phyloP scores from a whole-genome alignment of 2,888 invertebrate species.

The Diploptera punctata region DNA sequence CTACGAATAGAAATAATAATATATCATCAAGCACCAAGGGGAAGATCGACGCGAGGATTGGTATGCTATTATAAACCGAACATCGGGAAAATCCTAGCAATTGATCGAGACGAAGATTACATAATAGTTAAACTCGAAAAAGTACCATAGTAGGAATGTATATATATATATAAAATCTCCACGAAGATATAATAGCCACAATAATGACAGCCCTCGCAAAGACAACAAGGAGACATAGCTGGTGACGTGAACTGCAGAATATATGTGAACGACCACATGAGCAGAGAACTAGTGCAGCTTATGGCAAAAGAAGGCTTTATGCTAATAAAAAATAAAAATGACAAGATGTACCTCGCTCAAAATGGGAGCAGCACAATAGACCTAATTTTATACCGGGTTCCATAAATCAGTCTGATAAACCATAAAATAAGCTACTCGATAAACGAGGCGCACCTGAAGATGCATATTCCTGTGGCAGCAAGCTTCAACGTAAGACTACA shows the following conservation, averaged over 20 bases:
- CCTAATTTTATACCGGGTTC: not conserved
- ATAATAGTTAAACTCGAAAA: not conserved
- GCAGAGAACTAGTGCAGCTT: not conserved
- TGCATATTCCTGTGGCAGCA: constrained; percentile 14
- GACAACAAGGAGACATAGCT: not conserved
- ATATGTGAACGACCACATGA: not conserved
- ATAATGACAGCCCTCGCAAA: not conserved
- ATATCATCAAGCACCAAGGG: not conserved
- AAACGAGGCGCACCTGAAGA: not conserved
- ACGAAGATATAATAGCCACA: not conserved
- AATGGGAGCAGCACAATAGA: not conserved
- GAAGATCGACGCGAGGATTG: not conserved
- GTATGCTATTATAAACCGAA: no score
- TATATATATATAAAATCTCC: no score
- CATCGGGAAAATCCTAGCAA: not conserved
- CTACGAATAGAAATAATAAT: no score
- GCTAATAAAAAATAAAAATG: not conserved
- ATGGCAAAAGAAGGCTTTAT: constrained; percentile 1
- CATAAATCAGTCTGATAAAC: not conserved
- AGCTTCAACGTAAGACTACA: no score
- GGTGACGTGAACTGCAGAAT: not conserved
- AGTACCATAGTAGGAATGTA: no score
- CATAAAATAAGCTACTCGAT: not conserved
- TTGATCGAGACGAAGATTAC: not conserved
- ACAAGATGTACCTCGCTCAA: not conserved